Base-by-base conservation (phyloP, 2,113 vertebrate species). In the Nipponia nippon region DNA sequence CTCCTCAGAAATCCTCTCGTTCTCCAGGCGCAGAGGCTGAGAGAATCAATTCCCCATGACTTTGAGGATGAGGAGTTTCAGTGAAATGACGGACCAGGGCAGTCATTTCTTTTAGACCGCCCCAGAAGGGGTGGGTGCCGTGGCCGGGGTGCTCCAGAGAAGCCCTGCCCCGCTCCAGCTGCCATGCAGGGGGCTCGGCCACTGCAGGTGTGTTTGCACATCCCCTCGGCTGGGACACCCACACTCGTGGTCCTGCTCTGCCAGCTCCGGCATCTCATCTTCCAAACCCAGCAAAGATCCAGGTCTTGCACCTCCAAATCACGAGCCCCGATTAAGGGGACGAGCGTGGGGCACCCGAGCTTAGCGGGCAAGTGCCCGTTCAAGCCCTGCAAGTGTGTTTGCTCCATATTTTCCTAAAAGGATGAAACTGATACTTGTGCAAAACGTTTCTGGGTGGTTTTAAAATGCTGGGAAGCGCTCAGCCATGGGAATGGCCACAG, bases 271-370 rank as follows among this genome's bases (percentile, higher is more conserved):
- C 58, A 8, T 30, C 58, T 56, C 29, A 2, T 16, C 36, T 58
- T 13, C 87, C 11, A 8, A 16, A 23, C 13, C 58, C 38, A 2
- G 47, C 34, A 10, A 23, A 65, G 30, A 6, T 7, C 52, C 8
- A 6, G 56, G 18, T 72, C 36, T 58, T 10, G 21, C 42, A 19
- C 15, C 7, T 58, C 32, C 46, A 14, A 8, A 7, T 10, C 27
- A 2, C 5, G 3, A 40, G 29, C 53, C 1, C 1, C 2, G 4
- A 16, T 6, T 2, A 12, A 21, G 17, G 63, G 25, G 65, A 4
- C 1, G 7, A 27, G 44, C 3, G 1, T 17, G 61, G 52, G 38
- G 27, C 23, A 29, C 44, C 44, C 0, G 3, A 38, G 36, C 21
- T 32, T 16, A 11, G 30, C 2, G 2, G 32, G 19, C 22, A 6